Conservation (phyloP, 2,888 invertebrate genomes). For the Amphipoea lucens region DNA sequence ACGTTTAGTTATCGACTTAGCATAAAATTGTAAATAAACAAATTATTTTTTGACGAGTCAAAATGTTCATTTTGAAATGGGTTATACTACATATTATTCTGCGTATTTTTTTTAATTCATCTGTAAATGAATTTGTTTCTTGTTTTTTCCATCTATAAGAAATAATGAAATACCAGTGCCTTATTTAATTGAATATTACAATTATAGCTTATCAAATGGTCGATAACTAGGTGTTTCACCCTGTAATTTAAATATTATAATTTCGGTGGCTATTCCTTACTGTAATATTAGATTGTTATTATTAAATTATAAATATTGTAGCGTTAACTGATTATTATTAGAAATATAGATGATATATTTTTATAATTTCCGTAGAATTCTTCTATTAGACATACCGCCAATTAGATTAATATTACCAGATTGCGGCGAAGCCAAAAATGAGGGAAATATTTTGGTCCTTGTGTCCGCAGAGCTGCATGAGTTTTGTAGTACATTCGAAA, state of each 20-base stretch:
- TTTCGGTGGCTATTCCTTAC: conserved; percentile 55
- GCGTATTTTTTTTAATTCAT: background rate
- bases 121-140: background rate
- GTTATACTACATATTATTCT: background rate
- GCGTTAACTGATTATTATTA: conserved; percentile 49
- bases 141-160: background rate
- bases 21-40: background rate
- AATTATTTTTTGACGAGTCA: background rate
- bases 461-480: background rate
- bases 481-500: background rate
- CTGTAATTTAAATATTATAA: conserved; percentile 22
- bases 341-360: conserved; percentile 55
- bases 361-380: conserved; percentile 37
- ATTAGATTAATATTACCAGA: background rate
- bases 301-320: conserved; percentile 40
- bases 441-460: background rate
- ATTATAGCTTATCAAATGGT: background rate
- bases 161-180: conserved; percentile 19
- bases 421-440: background rate
- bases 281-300: conserved; percentile 39
- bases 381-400: background rate
- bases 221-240: conserved; percentile 29
- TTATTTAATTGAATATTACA: conserved; percentile 21
- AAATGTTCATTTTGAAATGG: conserved; percentile 7
- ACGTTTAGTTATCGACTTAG: conserved; percentile 25